Evolutionary conservation across 1,140 invertebrate species (phyloP), one percentile per base, ranked within the genome.

Genomic region (Bombus vancouverensis): DNA sequence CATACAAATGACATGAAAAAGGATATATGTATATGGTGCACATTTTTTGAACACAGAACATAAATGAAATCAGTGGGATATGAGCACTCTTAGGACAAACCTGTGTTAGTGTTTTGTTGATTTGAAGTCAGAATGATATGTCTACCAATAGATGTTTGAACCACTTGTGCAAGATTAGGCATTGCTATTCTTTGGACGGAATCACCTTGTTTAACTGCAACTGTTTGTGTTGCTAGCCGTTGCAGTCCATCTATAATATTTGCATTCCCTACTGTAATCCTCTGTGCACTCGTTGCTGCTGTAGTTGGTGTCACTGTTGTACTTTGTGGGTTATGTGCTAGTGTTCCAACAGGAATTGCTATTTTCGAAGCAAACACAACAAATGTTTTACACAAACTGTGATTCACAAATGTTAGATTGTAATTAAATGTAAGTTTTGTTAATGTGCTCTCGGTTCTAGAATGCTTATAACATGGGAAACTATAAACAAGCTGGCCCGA

Each of bases 131-230:
- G 92, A 53, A 97, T 95, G 72, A 97, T 95, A 93, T 96, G 96
- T 92, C 97, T 96, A 53, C 97, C 97, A 34, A 96, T 96, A 57
- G 97, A 96, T 15, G 97, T 97, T 92, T 97, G 97, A 32, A 97
- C 96, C 57, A 97, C 93, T 88, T 97, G 97, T 82, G 96, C 96
- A 88, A 96, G 95, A 88, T 95, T 92, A 66, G 96, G 96, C 72
- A 96, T 95, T 83, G 96, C 91, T 92, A 95, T 94, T 91, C 94
- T 94, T 86, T 95, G 94, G 90, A 95, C 94, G 94, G 94, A 95
- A 92, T 95, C 94, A 76, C 94, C 95, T 88, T 94, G 93, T 68
- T 95, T 95, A 25, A 95, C 92, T 18, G 94, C 94, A n/a, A 95
- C 92, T 18, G 94, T 93, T 80, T 94, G 94, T 15, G 94, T 92